Conservation (phyloP, 2,797 vertebrate genomes). For the Phrynocephalus vlangalii region DNA sequence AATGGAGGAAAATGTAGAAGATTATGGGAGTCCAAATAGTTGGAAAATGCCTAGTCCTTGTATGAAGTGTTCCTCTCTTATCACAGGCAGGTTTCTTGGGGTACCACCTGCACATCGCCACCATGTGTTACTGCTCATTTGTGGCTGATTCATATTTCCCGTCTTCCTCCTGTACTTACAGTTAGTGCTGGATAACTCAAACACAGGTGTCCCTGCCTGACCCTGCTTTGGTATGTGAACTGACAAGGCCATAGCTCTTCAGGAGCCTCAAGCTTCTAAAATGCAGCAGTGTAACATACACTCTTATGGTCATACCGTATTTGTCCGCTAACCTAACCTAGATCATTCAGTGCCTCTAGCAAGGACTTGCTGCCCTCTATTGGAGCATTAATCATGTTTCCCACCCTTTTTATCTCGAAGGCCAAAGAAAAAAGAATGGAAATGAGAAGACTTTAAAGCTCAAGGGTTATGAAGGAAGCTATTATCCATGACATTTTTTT, state of each 20-base stretch:
- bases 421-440: no score
- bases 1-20: no score
- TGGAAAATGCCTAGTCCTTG: neutral
- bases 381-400: neutral
- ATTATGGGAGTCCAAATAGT: no score
- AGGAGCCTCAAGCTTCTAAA: neutral
- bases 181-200: neutral
- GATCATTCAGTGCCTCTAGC: neutral
- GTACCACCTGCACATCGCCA: neutral
- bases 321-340: neutral
- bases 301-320: no score
- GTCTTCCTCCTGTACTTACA: neutral
- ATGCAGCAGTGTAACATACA: neutral
- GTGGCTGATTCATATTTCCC: neutral
- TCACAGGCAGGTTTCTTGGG: neutral
- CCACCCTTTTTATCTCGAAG: neutral
- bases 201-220: neutral
- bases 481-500: neutral
- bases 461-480: neutral
- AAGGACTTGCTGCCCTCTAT: constrained; percentile 19
- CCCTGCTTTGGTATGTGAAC: constrained; percentile 4
- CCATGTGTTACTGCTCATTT: neutral
- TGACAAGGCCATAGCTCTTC: neutral
- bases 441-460: neutral
- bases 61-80: neutral